Evolutionary conservation across 2,888 invertebrate species (phyloP), one percentile per base, ranked within the genome.

Genomic region (Slavum lentiscoides): DNA sequence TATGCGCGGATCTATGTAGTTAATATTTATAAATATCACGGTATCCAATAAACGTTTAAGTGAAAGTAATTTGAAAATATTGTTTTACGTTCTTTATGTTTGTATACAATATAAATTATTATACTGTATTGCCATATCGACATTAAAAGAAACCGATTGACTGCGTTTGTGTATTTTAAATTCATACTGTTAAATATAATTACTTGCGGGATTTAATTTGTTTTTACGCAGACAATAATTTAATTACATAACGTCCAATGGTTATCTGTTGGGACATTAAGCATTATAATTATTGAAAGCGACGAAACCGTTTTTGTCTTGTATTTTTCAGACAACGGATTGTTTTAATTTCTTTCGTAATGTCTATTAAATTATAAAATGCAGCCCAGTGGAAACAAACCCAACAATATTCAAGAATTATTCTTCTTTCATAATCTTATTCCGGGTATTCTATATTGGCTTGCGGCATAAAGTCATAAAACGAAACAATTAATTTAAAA

Each of bases 231-330:
- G 70, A 72, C 70, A 62, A 80, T 80, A 80, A 62, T 80, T 80
- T 70, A 70, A 77, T 80, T 80, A 64, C 64, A 55, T 64, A 62
- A 70, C 64, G 55, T 64, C 49, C 70, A 72, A 64, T 62, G 55
- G 62, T 55, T 80, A 70, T 80, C 70, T 64, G 69, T 70, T 23
- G 69, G 77, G 55, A 80, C 64, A 70, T 80, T 80, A 80, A 80
- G 55, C 77, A 80, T 70, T 80, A 62, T 80, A 70, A 80, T 80
- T 80, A 80, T 80, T 80, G 77, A 59, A 70, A 80, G 70, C 62
- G 70, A 72, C 77, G 76, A 70, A 70, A 70, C 53, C 62, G 61
- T 39, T 80, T 77, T 23, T 55, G 61, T 55, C 70, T 70, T 80
- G 30, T 43, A 75, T 80, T 62, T 80, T 80, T 69, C 55, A 72